phyloP scores from a whole-genome alignment of 2,113 vertebrate genomes.

The Pogona vitticeps region DNA sequence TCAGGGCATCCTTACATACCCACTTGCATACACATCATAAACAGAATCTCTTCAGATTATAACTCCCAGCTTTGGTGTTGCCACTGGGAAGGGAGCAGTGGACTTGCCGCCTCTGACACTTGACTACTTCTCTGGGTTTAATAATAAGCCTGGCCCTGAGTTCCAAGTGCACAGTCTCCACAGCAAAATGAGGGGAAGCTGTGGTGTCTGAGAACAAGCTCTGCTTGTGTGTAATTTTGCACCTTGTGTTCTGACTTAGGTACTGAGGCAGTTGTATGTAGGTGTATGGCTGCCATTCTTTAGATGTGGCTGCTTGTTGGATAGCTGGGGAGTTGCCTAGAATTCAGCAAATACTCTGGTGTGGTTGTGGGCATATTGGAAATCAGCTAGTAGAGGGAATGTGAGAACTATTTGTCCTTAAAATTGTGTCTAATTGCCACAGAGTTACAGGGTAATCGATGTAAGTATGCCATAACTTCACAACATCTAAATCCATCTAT shows the following conservation, averaged over 20 bases:
- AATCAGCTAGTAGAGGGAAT: not conserved
- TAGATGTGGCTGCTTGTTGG: not conserved
- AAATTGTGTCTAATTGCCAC: not conserved
- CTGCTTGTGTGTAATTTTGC: not conserved
- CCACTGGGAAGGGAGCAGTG: too few relatives aligned
- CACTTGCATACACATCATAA: too few relatives aligned
- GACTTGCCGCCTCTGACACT: too few relatives aligned
- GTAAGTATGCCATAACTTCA: too few relatives aligned
- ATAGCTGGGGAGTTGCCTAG: not conserved
- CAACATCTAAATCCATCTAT: too few relatives aligned
- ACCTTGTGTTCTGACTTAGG: too few relatives aligned
- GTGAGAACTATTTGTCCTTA: not conserved
- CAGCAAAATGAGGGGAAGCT: not conserved
- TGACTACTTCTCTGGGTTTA: too few relatives aligned
- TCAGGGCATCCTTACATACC: too few relatives aligned
- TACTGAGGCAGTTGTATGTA: too few relatives aligned
- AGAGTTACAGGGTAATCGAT: too few relatives aligned
- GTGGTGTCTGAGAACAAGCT: not conserved
- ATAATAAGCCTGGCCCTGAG: not conserved
- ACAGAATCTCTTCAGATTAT: too few relatives aligned
- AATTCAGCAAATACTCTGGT: not conserved
- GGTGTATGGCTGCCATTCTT: not conserved
- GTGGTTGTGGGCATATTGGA: not conserved
- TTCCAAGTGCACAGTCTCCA: not conserved
- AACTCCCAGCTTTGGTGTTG: too few relatives aligned